A percentile compares a stretch with the other conserved stretches of the same genome.
Evolutionary conservation across 2,888 invertebrate genomes (phyloP).

Genomic region (Blastobasis adustella): DNA sequence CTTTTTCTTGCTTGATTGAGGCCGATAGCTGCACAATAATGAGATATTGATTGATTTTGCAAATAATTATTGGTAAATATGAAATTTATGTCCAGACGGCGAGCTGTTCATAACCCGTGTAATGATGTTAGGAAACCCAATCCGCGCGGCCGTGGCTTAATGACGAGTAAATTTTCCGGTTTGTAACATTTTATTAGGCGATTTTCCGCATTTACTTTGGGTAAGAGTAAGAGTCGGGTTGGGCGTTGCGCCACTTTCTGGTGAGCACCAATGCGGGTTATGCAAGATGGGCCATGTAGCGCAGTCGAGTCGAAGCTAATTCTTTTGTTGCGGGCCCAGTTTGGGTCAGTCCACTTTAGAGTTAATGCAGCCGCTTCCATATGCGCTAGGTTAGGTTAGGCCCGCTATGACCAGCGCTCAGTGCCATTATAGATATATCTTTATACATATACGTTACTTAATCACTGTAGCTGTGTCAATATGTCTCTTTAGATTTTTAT

Average conservation of each 20-base stretch:
- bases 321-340: conserved; percentile 14
- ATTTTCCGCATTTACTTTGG: conserved; percentile 52
- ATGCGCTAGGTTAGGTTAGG: no score
- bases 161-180: conserved; percentile 32
- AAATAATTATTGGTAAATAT: no score
- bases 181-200: conserved; percentile 35
- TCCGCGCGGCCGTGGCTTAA: conserved; percentile 21
- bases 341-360: background rate
- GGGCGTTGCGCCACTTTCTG: conserved; percentile 35
- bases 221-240: conserved; percentile 37
- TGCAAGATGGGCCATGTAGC: conserved; percentile 30
- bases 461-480: no score
- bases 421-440: no score
- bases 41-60: no score
- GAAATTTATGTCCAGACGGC: no score
- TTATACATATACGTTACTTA: no score
- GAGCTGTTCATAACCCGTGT: background rate
- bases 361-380: no score
- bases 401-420: no score
- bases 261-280: conserved; percentile 22
- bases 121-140: conserved; percentile 10
- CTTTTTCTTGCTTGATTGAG: no score
- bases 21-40: no score
- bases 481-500: no score
- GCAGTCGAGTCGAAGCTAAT: conserved; percentile 3